Conservation (phyloP, 2,113 vertebrate species). For the Myxocyprinus asiaticus region DNA sequence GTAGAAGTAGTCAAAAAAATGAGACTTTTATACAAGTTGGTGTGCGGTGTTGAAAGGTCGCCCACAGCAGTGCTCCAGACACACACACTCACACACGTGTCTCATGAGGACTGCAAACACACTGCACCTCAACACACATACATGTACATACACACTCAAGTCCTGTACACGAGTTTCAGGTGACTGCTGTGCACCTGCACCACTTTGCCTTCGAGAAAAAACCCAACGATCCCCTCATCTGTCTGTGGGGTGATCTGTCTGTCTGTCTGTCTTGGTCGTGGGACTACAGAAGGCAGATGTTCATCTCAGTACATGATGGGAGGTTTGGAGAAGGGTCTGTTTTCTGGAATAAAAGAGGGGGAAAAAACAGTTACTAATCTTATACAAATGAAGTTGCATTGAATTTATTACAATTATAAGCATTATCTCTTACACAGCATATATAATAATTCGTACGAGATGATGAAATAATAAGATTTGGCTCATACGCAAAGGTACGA, state of each 20-base stretch:
- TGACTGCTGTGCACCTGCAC: conserved; percentile 10
- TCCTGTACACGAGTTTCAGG: conserved; percentile 43
- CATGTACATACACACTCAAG: conserved; percentile 40
- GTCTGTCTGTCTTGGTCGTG: conserved; percentile 21
- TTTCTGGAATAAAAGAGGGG: conserved; percentile 66
- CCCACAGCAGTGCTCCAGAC: conserved; percentile 25
- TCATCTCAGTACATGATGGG: conserved; percentile 79
- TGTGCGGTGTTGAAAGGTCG: conserved; percentile 23
- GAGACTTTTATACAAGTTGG: conserved; percentile 53
- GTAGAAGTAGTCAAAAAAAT: conserved; percentile 46
- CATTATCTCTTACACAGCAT: too few relatives aligned
- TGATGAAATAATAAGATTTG: too few relatives aligned
- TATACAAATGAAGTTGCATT: too few relatives aligned
- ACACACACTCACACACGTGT: background rate
- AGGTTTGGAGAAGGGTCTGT: conserved; percentile 79
- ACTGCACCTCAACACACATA: conserved; percentile 29
- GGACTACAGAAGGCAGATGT: conserved; percentile 5
- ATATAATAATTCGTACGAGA: too few relatives aligned
- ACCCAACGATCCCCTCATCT: conserved; percentile 21
- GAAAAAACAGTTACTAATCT: background rate
- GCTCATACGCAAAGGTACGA: too few relatives aligned
- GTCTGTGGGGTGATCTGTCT: conserved; percentile 19
- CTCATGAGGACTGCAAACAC: background rate
- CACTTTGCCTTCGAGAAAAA: conserved; percentile 8
- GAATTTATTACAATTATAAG: background rate